Evolutionary conservation across 2,113 vertebrate genomes (phyloP).

Genomic region (Procapra przewalskii): DNA sequence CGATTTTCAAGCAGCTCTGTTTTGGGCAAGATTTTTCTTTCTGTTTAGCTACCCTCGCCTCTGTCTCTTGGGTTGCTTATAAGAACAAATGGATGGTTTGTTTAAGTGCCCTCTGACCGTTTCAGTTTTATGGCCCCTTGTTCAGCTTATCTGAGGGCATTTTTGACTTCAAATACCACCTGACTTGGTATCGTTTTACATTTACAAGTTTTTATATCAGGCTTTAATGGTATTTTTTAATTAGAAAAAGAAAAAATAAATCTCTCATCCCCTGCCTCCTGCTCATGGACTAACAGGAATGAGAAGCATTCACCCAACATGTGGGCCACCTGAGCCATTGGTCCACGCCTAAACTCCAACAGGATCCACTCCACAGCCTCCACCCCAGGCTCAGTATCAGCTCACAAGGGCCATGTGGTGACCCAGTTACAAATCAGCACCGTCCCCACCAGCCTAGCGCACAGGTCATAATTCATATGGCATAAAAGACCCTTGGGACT

Average conservation of each 20-base stretch:
- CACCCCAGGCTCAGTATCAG: neutral
- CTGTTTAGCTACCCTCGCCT: conserved; percentile 21
- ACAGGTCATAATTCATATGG: neutral
- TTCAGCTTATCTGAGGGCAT: conserved; percentile 25
- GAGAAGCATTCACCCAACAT: neutral
- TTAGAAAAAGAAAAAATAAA: neutral
- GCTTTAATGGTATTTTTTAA: neutral
- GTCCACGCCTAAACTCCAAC: neutral
- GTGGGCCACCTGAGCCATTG: neutral
- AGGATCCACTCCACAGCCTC: neutral
- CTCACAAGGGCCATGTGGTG: neutral
- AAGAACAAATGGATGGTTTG: conserved; percentile 33
- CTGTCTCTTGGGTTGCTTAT: neutral
- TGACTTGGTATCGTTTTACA: conserved; percentile 14
- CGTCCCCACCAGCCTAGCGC: neutral
- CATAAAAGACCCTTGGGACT: neutral
- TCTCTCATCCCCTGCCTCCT: neutral
- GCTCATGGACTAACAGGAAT: neutral
- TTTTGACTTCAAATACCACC: conserved; percentile 13
- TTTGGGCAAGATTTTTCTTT: neutral
- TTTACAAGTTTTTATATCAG: neutral
- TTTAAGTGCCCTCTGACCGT: conserved; percentile 32
- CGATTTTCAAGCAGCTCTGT: neutral
- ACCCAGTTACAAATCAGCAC: neutral
- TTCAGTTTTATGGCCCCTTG: conserved; percentile 27